Conservation (phyloP, 2,888 invertebrate species). For the Drosophila meridionalis region DNA sequence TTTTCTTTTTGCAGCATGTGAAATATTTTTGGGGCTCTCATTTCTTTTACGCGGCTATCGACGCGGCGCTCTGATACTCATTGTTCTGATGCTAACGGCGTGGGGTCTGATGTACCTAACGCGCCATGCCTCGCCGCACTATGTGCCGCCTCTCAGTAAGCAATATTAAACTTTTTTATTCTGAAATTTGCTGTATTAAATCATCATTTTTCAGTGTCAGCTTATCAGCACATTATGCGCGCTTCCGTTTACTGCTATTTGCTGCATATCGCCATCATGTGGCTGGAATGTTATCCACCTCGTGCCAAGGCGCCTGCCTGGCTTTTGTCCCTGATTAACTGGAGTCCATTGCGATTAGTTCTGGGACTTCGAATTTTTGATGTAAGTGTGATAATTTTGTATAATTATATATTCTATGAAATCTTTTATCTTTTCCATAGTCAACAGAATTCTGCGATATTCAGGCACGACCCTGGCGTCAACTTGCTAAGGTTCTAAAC, state of each 20-base stretch:
- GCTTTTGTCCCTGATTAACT: slow-evolving; percentile 69
- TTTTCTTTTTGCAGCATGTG: slow-evolving; percentile 66
- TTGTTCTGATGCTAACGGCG: slow-evolving; percentile 72
- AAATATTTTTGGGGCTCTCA: slow-evolving; percentile 77
- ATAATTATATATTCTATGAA: accelerated
- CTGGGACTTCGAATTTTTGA: slow-evolving; percentile 75
- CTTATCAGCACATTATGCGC: slow-evolving; percentile 76
- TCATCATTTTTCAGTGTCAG: slow-evolving; percentile 62
- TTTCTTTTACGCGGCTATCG: slow-evolving; percentile 79
- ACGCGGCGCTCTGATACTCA: slow-evolving; percentile 79
- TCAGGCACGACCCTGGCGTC: slow-evolving; percentile 81
- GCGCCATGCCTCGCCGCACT: slow-evolving; percentile 79
- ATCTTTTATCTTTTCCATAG: slow-evolving; percentile 42
- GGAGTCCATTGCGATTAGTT: slow-evolving; percentile 65
- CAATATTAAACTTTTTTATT: not conserved
- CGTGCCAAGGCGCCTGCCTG: slow-evolving; percentile 62
- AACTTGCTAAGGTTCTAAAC: slow-evolving; percentile 79
- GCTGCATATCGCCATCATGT: slow-evolving; percentile 78
- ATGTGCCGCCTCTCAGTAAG: slow-evolving; percentile 82
- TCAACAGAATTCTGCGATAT: slow-evolving; percentile 71
- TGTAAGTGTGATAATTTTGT: slow-evolving; percentile 63
- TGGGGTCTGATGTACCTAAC: slow-evolving; percentile 80
- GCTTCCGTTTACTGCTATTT: slow-evolving; percentile 75
- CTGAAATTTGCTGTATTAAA: too few relatives aligned
- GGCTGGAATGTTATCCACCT: slow-evolving; percentile 83